phyloP scores from a whole-genome alignment of 2,888 invertebrate species.

The Agriopis marginaria region DNA sequence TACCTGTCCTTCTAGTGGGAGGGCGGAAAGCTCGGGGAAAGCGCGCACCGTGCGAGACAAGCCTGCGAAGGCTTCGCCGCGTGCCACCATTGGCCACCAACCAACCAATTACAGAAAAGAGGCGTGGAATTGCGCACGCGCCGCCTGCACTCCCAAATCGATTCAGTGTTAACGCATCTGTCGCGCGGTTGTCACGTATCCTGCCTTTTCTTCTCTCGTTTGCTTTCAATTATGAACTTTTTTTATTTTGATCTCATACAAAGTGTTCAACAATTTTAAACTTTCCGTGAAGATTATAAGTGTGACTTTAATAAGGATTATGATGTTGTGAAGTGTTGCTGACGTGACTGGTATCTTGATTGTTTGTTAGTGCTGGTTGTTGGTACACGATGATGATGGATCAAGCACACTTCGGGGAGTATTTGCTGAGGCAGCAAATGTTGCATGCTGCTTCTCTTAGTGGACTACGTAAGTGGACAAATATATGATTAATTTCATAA shows the following conservation, averaged over 20 bases:
- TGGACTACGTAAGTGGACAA: slow-evolving; percentile 71
- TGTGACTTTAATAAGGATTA: slow-evolving; percentile 53
- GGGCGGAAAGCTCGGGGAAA: slow-evolving; percentile 76
- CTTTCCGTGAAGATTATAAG: slow-evolving; percentile 47
- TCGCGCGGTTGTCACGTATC: slow-evolving; percentile 70
- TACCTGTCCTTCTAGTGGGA: slow-evolving; percentile 74
- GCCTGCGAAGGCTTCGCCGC: slow-evolving; percentile 66
- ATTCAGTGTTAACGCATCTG: slow-evolving; percentile 80
- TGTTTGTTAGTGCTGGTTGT: slow-evolving; percentile 53
- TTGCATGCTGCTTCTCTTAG: slow-evolving; percentile 80
- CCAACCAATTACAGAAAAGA: slow-evolving; percentile 63
- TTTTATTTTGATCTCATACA: slow-evolving; percentile 64
- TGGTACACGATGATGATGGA: slow-evolving; percentile 80
- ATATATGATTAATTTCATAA: too few species aligned
- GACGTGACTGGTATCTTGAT: slow-evolving; percentile 55
- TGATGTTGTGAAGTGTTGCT: slow-evolving; percentile 75
- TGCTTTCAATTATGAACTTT: slow-evolving; percentile 73
- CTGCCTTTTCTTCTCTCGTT: slow-evolving; percentile 53
- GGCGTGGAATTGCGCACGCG: slow-evolving; percentile 80
- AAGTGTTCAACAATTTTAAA: slow-evolving; percentile 51
- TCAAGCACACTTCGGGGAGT: slow-evolving; percentile 82
- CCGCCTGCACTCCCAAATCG: slow-evolving; percentile 66
- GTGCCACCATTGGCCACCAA: slow-evolving; percentile 65
- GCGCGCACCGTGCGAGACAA: slow-evolving; percentile 45
- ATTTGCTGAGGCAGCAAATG: slow-evolving; percentile 83